A percentile compares a stretch with the other conserved stretches of the same genome.
phyloP scores from a whole-genome alignment of 2,113 vertebrate species.

The Chaenogobius annularis region DNA sequence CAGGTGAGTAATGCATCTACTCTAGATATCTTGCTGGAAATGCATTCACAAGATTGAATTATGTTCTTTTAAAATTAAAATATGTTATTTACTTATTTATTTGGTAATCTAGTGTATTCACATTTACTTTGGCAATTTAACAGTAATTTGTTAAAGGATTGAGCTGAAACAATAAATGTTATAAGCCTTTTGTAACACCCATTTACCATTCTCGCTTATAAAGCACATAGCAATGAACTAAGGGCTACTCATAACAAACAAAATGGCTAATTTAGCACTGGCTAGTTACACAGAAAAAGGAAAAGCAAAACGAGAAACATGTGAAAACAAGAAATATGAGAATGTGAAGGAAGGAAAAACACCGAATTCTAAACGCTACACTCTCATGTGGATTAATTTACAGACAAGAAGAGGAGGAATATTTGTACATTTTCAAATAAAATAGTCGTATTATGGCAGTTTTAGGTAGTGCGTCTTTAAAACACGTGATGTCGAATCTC shows the following conservation, averaged over 20 bases:
- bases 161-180: neutral
- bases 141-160: neutral
- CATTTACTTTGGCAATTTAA: neutral
- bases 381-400: neutral
- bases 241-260: neutral
- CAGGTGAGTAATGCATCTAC: constrained; percentile 63
- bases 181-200: neutral
- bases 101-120: neutral
- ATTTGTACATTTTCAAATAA: neutral
- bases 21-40: neutral
- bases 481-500: neutral
- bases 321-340: neutral
- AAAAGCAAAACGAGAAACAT: neutral
- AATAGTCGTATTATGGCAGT: neutral
- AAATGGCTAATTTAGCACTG: neutral
- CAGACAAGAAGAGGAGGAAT: neutral
- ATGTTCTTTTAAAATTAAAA: neutral
- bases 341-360: neutral
- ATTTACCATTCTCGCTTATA: neutral
- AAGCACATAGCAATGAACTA: neutral
- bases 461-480: neutral
- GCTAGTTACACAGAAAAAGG: neutral
- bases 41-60: neutral
- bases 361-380: neutral
- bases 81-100: neutral